Base-by-base conservation (phyloP, 2,113 vertebrate species). In the Pteropus alecto region DNA sequence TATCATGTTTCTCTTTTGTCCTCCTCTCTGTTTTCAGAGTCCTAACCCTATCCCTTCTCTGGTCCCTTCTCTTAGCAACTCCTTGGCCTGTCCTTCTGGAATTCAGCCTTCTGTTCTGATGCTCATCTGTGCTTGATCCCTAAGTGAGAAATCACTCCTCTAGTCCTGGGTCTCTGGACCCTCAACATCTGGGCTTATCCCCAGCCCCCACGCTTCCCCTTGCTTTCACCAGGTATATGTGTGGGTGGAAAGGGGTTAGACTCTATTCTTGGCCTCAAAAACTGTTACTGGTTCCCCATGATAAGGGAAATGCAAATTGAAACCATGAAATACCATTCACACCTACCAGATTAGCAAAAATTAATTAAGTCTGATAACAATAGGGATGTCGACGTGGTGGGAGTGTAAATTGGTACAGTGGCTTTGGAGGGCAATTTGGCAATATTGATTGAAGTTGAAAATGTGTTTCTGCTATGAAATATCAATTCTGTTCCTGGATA, bases 221-320 rank as follows among this genome's bases (percentile, higher is more conserved):
- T 79, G 38, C 33, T 43, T 83, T 43, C 12, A 71, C 12, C 0
- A 38, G 76, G 51, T 61, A 13, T 58, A 19, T 58, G 28, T n/a
- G 78, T 43, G 65, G 26, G 5, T 60, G 16, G 61, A 61, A 58
- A 84, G 58, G 35, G 60, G 2, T 58, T 60, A 79, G 51, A 58
- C 1, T 87, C 33, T 93, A 58, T 95, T 63, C 56, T 94, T 93
- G 86, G 81, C 73, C 26, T 93, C 51, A 79, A 81, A 88, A 95
- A 90, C 35, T 94, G 28, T 94, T 83, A 92, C 68, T 95, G 74
- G 43, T 48, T 97, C 46, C 51, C 68, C 85, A 87, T 54, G 89
- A 97, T 96, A 94, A 96, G 95, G n/a, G 58, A 93, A 95, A 97
- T 93, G 73, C 86, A 96, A 79, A 93, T 67, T 70, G 86, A 95